Evolutionary conservation across 1,140 invertebrate species (phyloP), one percentile per base, ranked within the genome.

Genomic region (Xylocopa sonorina): DNA sequence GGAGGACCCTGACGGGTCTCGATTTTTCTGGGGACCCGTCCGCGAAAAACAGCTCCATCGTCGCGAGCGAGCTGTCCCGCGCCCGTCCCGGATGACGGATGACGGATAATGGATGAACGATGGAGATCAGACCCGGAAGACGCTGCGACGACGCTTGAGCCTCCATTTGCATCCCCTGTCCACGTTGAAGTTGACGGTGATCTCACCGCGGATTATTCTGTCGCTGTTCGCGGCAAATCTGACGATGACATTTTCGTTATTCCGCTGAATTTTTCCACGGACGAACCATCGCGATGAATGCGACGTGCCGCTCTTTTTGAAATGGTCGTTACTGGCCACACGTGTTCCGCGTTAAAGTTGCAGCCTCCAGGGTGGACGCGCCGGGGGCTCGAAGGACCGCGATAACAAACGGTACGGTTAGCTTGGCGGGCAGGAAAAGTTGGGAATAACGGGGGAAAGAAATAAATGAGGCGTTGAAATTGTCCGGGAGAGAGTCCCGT

Each of bases 91-190:
- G 73, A 76, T 80, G 83, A 84, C 67, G 60, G 71, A 66, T 80
- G 71, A 43, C 72, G 67, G 60, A 57, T 84, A 82, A 83, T 80
- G 66, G 67, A 83, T 83, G 81, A 84, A 84, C 68, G 53, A 82
- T 68, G 55, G 43, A 82, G 80, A 84, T 84, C 63, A 58, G 60
- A 60, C 76, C 14, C 29, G 73, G 53, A 82, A 82, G 46, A 32
- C 24, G 46, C 43, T 18, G 18, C 51, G 46, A 27, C 9, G 32
- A 50, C 41, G 32, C 10, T 24, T 14, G 43, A 60, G 9, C n/a
- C 51, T 34, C 79, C 67, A 81, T 83, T 77, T 55, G 66, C 79
- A 81, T 72, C 41, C n/a, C n/a, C n/a, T 53, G 18, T 12, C n/a
- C 34, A 74, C 57, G 27, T 57, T 68, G 72, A 55, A 55, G 48